Evolutionary conservation across 2,797 vertebrate species (phyloP).

Genomic region (Coreius guichenoti): DNA sequence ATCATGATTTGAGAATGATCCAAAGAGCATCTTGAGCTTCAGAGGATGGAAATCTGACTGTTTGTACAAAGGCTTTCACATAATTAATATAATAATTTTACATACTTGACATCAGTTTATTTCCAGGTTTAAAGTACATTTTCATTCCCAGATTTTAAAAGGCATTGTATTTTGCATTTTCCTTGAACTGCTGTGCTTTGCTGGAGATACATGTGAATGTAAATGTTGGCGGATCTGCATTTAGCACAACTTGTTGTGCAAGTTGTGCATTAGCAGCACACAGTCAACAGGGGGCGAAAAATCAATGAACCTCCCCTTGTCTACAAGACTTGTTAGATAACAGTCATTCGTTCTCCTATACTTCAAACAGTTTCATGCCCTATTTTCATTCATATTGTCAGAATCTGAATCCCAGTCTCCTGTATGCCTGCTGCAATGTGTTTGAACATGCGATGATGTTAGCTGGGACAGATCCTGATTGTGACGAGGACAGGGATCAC

Average conservation of each 20-base stretch:
- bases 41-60: not conserved
- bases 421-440: constrained; percentile 5
- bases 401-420: constrained; percentile 16
- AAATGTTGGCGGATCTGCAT: not conserved
- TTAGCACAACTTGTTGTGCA: not conserved
- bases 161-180: not conserved
- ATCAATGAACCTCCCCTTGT: not conserved
- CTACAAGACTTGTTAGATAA: constrained; percentile 53
- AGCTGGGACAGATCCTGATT: not conserved
- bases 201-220: not conserved
- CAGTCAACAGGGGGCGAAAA: constrained; percentile 20
- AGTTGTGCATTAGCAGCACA: not conserved
- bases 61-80: not conserved
- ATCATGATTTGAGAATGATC: not conserved
- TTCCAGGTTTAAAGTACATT: not conserved
- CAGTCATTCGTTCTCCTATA: constrained; percentile 44
- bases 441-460: constrained; percentile 24
- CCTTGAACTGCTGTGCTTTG: not conserved
- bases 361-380: constrained; percentile 45
- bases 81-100: not conserved
- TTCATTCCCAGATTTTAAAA: not conserved
- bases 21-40: not conserved
- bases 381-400: constrained; percentile 49
- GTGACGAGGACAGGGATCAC: not conserved
- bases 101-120: not conserved